Base-by-base conservation (phyloP, 2,113 vertebrate genomes). In the Gymnogyps californianus region DNA sequence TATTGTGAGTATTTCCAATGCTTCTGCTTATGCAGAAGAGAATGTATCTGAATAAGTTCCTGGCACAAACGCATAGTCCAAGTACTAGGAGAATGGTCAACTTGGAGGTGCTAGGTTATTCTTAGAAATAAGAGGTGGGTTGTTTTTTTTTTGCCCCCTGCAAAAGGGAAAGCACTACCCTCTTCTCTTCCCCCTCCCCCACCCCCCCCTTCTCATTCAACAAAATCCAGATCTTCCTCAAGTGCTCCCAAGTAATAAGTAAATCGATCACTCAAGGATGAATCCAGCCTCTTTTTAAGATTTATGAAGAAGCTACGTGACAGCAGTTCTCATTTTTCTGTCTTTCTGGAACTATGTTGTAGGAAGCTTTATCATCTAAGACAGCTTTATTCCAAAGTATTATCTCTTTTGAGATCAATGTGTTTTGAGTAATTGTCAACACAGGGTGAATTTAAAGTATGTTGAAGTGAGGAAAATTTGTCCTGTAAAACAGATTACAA, bases 161-260 rank as follows among this genome's bases (percentile, higher is more conserved):
- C 29, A 32, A 10, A 15, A 66, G 40, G 31, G 29, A 34, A 26
- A 70, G 18, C 21, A 25, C 25, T 71, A 13, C 16, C 13, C 5
- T 71, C 34, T 13, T 28, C 17, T 36, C 7, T 12, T 11, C 1
- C 3, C 7, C 12, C 3, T 11, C 1, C 3, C 7, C 12, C 3
- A 38, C 11, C 22, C 4, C 11, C 16, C 26, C 22, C 10, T 51
- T 36, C 21, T 76, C 38, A 38, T 38, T 75, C 13, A 38, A 2
- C 65, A 13, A 80, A 72, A 54, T 77, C 13, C 31, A 58, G 16
- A 34, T 83, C 38, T 83, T 80, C 31, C 36, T 81, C 18, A 83
- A 28, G 18, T 77, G 8, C 29, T 77, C n/a, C 32, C 40, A 64
- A 62, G 42, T 38, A 80, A 16, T 71, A 20, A 72, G 32, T 64